Conservation (phyloP, 2,888 invertebrate genomes). For the Brachyptera risi region DNA sequence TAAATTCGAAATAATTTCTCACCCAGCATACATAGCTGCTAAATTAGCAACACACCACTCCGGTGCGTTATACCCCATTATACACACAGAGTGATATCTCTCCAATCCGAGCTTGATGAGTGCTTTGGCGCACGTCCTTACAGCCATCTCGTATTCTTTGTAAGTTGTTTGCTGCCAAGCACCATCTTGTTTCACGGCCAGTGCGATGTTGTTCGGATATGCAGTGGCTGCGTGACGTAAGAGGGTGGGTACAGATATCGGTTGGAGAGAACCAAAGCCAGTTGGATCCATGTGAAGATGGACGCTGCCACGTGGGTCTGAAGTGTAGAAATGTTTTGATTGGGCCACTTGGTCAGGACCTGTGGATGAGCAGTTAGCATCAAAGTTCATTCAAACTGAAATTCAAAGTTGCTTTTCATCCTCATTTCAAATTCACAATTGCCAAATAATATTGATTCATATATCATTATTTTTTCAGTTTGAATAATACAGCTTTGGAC, state of each 20-base stretch:
- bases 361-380: too few species aligned
- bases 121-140: conserved; percentile 74
- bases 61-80: conserved; percentile 87
- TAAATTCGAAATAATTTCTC: too few species aligned
- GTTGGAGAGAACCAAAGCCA: conserved; percentile 52
- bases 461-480: too few species aligned
- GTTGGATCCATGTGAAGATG: conserved; percentile 57
- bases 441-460: too few species aligned
- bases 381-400: too few species aligned
- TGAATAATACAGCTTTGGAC: too few species aligned
- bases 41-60: conserved; percentile 86
- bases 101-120: conserved; percentile 82
- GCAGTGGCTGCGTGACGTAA: conserved; percentile 59
- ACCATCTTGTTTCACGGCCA: conserved; percentile 60
- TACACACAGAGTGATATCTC: conserved; percentile 74
- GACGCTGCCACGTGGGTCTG: too few species aligned
- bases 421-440: too few species aligned
- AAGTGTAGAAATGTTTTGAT: too few species aligned
- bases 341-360: too few species aligned
- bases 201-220: conserved; percentile 62
- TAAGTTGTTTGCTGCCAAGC: conserved; percentile 64
- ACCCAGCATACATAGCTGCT: conserved; percentile 87
- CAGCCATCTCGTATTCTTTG: conserved; percentile 72
- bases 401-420: too few species aligned
- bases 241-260: conserved; percentile 73